phyloP scores from a whole-genome alignment of 23 tunicate genomes.

The Halocynthia aurantium region DNA sequence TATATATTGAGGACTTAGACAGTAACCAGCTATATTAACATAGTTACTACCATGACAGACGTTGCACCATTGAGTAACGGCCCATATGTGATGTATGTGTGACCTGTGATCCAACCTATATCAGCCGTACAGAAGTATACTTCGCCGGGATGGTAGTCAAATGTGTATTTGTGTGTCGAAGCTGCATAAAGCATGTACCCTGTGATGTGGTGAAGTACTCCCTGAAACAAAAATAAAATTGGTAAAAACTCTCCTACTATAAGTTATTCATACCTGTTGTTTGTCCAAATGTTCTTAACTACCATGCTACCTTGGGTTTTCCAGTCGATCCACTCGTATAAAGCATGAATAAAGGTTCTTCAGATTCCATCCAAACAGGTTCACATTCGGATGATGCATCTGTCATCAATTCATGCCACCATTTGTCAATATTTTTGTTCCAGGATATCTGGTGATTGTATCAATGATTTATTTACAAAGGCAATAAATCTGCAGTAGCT shows the following conservation, averaged over 20 bases:
- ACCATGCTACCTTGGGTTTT: conserved; percentile 62
- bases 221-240: conserved; percentile 32
- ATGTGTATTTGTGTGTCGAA: conserved; percentile 81
- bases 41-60: conserved; percentile 51
- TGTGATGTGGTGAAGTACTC: conserved; percentile 80
- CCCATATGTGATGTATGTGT: conserved; percentile 93
- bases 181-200: conserved; percentile 97
- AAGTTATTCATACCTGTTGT: no score
- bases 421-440: conserved; percentile 66
- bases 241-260: neutral
- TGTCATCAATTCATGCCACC: conserved; percentile 84
- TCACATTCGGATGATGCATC: conserved; percentile 62
- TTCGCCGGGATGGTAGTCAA: conserved; percentile 88
- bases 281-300: no score
- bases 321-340: conserved; percentile 98
- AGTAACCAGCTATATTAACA: no score
- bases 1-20: neutral
- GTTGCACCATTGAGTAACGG: conserved; percentile 92
- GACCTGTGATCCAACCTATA: conserved; percentile 99
- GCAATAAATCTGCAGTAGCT: no score
- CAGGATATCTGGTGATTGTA: conserved; percentile 7
- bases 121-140: conserved; percentile 94
- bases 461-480: no score
- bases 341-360: conserved; percentile 84
- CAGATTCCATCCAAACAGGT: conserved; percentile 74